Base-by-base conservation (phyloP, 2,797 vertebrate genomes). In the Anomalospiza imberbis region DNA sequence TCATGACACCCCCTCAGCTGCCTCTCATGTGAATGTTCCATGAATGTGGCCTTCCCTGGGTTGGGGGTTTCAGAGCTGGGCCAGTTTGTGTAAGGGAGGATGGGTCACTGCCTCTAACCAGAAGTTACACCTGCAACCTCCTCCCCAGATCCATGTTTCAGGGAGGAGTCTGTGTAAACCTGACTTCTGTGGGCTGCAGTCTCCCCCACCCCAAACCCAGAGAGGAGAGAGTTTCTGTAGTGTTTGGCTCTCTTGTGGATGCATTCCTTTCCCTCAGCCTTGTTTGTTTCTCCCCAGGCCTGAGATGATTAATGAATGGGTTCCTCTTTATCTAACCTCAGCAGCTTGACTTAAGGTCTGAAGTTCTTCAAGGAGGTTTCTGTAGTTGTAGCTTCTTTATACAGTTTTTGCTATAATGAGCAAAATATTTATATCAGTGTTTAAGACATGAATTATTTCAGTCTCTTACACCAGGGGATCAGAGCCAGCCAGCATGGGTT, bases 1-100 rank as follows among this genome's bases (percentile, higher is more conserved):
- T 25, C 5, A 0, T 57, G 36, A 61, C 36, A 14, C 12, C 26
- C 26, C 9, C 58, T 40, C 58, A 40, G 58, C 36, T 7, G 4
- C 17, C 36, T 60, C 34, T 50, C 44, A 38, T 0, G 0, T 38
- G 21, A 60, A 26, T 38, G 21, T 25, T 17, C 34, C 2, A 1
- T 38, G 21, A 29, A 32, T 40, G 29, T 32, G 45, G 6, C 45
- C 34, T n/a, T 25, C 17, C 29, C 0, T 3, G 28, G 14, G 15
- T 5, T 68, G 48, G 15, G 22, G 17, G 22, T 10, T 50, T 20
- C 6, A n/a, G 17, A 40, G 28, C 17, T 48, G 28, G 12, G 28
- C 21, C 21, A 48, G 21, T 26, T 61, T 50, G 10, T 47, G 12
- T 38, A 31, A 25, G 55, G n/a, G 55, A 48, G 44, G 21, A 48